These are phyloP conservation scores for Chelonus insularis DNA, from an alignment of 1,140 invertebrate species.

Conservation along the genomic window DNA sequence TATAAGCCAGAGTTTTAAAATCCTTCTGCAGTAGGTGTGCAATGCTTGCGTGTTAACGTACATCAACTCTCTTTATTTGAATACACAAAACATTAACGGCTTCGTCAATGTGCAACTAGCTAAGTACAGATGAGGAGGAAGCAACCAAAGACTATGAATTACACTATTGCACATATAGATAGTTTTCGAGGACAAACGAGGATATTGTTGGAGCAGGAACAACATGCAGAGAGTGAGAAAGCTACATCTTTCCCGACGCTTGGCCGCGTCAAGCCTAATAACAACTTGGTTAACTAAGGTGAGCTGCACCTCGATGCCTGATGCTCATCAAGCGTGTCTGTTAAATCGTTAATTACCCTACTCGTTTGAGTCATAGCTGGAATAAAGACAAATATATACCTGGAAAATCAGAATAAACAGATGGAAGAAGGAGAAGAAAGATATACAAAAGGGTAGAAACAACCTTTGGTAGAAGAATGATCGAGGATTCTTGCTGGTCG, in stretches of 20 bases:
- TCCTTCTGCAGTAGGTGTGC: slow-evolving; percentile 14
- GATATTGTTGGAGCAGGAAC: too few relatives aligned
- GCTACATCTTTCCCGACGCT: neutral
- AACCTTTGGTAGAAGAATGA: slow-evolving; percentile 15
- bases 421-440: neutral
- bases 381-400: slow-evolving; percentile 6
- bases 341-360: slow-evolving; percentile 54
- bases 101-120: slow-evolving; percentile 12
- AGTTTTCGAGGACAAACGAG: neutral
- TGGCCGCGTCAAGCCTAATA: slow-evolving; percentile 44
- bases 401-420: neutral
- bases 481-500: slow-evolving; percentile 25
- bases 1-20: too few relatives aligned
- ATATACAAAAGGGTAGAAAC: neutral
- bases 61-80: slow-evolving; percentile 51
- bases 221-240: neutral
- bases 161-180: too few relatives aligned
- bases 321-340: slow-evolving; percentile 46
- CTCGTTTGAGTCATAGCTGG: too few relatives aligned
- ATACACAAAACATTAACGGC: slow-evolving; percentile 55
- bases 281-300: slow-evolving; percentile 47
- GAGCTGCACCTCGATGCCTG: slow-evolving; percentile 26
- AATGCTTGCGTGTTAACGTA: slow-evolving; percentile 43
- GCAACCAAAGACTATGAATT: too few relatives aligned
- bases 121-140: too few relatives aligned